Conservation (phyloP, 2,888 invertebrate species). For the Perizoma flavofasciatum region DNA sequence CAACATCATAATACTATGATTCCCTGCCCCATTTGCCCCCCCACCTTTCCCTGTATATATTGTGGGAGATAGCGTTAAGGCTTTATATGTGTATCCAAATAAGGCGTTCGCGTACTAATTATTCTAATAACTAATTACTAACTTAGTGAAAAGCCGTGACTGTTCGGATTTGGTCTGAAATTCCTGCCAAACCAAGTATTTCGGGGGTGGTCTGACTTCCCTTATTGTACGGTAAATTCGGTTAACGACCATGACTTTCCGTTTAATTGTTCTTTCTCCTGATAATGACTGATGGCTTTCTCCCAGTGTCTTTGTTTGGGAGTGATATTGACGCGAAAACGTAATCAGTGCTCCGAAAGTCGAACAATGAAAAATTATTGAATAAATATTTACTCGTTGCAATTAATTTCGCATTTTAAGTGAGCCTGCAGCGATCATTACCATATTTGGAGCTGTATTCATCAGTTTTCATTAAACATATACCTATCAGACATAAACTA, state of each 20-base stretch:
- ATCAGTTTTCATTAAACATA: neutral
- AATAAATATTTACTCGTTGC: slow-evolving; percentile 47
- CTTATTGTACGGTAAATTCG: slow-evolving; percentile 66
- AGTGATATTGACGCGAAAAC: slow-evolving; percentile 76
- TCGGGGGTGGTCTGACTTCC: slow-evolving; percentile 50
- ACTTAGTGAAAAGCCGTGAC: slow-evolving; percentile 52
- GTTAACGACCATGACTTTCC: slow-evolving; percentile 76
- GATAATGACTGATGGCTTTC: slow-evolving; percentile 81
- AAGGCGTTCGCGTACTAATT: slow-evolving; percentile 46
- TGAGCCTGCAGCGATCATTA: slow-evolving; percentile 29
- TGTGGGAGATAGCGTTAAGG: too few species aligned
- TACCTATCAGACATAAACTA: too few species aligned
- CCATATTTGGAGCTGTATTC: slow-evolving; percentile 18
- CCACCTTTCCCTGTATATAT: too few species aligned
- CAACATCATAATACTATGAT: too few species aligned
- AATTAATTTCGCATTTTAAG: slow-evolving; percentile 47
- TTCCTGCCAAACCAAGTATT: slow-evolving; percentile 59
- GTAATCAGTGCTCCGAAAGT: slow-evolving; percentile 69
- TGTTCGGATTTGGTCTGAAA: slow-evolving; percentile 58
- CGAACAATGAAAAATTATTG: slow-evolving; percentile 64
- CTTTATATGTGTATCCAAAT: slow-evolving; percentile 9
- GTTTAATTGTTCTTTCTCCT: slow-evolving; percentile 76
- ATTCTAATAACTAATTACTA: slow-evolving; percentile 54
- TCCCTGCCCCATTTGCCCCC: too few species aligned
- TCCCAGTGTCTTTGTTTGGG: slow-evolving; percentile 74